These are phyloP conservation scores for Hirtodrosophila histrioides DNA, from an alignment of 2,888 invertebrate genomes.

Conservation along the genomic window DNA sequence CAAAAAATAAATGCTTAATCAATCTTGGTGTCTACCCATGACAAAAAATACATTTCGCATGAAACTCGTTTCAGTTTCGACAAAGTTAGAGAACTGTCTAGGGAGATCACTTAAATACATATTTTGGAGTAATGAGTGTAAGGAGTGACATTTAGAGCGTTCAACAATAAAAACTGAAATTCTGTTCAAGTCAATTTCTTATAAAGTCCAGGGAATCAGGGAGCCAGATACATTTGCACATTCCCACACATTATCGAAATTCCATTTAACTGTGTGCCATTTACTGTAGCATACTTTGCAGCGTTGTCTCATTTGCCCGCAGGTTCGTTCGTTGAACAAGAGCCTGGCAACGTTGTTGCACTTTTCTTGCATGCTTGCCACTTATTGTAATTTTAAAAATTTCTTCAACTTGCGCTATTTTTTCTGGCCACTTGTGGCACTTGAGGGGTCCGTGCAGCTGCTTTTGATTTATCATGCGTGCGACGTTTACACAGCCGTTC, in stretches of 20 bases:
- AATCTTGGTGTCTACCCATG: no score
- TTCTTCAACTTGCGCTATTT: slow-evolving; percentile 26
- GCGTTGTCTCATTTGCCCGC: slow-evolving; percentile 2
- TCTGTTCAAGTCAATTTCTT: no score
- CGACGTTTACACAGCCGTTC: slow-evolving; percentile 59
- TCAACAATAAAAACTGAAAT: no score
- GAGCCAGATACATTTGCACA: no score
- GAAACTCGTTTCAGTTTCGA: no score
- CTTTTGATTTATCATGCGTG: slow-evolving; percentile 76
- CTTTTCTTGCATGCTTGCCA: slow-evolving; percentile 10
- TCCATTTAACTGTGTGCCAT: background rate
- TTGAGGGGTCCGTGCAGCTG: slow-evolving; percentile 36
- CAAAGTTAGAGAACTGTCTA: no score
- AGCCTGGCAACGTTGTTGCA: slow-evolving; percentile 18
- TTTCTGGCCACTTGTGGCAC: slow-evolving; percentile 43
- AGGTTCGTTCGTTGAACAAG: slow-evolving; percentile 12
- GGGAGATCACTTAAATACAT: no score
- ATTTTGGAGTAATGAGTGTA: no score
- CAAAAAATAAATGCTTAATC: no score
- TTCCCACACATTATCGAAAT: background rate
- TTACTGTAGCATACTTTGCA: slow-evolving; percentile 22
- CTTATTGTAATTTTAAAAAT: slow-evolving; percentile 55
- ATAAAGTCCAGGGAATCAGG: no score
- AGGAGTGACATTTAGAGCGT: no score
- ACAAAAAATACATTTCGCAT: no score